Evolutionary conservation across 2,113 vertebrate genomes (phyloP), one percentile per base, ranked within the genome.

Genomic region (Ursus arctos): DNA sequence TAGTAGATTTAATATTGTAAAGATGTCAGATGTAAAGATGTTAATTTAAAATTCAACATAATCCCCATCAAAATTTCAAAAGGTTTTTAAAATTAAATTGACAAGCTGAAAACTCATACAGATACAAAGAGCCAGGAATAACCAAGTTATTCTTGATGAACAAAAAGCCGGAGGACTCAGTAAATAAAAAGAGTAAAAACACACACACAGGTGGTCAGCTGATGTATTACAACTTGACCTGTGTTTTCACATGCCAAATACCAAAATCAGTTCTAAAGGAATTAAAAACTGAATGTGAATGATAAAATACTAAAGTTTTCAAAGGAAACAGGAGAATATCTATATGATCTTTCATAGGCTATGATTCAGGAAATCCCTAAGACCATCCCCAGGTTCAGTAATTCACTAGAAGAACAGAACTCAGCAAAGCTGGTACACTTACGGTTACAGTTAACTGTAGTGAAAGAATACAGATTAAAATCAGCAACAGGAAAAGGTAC

Each of bases 11-110:
- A 94, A n/a, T 74, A 71, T 71, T 86, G 8, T 87, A 51, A 93
- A 76, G 26, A 79, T 71, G 31, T n/a, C 14, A 59, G n/a, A 47
- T 74, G 7, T 43, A 53, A 95, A 63, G 12, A n/a, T 92, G 79
- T 71, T 94, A 40, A 47, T 57, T 85, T 92, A n/a, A 67, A 80
- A 22, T 84, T 92, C 16, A 92, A 33, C 15, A 80, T 40, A 96
- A 76, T 26, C 47, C 24, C 47, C n/a, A 19, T 72, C n/a, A 59
- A 71, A 85, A 79, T 84, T 7, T 47, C 53, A 88, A 24, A 7
- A 92, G 26, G 2, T 63, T 71, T 67, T 83, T 81, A n/a, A 6
- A 36, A 31, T 49, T 88, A 10, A 49, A 47, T 80, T 89, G 16
- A 51, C 19, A 91, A 91, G 7, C 40, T 87, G 9, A 83, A 94